Base-by-base conservation (phyloP, 2,797 vertebrate genomes). In the Cossypha caffra region DNA sequence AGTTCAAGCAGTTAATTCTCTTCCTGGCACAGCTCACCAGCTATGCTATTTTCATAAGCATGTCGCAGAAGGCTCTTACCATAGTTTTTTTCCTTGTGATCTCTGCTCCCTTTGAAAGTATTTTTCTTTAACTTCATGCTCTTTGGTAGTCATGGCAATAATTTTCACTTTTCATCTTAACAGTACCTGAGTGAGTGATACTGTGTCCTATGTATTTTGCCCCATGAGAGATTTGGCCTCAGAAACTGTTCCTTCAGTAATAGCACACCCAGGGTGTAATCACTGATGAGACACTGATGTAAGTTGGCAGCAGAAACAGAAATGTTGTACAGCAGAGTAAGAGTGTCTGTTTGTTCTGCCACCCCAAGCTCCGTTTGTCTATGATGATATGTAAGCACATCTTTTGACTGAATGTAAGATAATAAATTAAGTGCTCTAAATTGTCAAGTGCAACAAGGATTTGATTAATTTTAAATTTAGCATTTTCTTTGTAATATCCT, bases 21-120 rank as follows among this genome's bases (percentile, higher is more conserved):
- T 91, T 91, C 38, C 63, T 86, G 76, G 52, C 29, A 33, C 75
- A 86, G 72, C 93, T 97, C 92, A 95, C 80, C 76, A 63, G 76
- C 83, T 94, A 72, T 95, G 74, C 86, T 43, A 40, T 93, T 96
- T 97, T 88, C 80, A 79, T 90, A 93, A 95, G 88, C 71, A 26
- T 90, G 85, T 72, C 40, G 74, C 47, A 66, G 58, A 87, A 62
- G 29, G 31, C n/a, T 93, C 19, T 90, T 82, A 50, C 72, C 20
- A 7, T 63, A 57, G 50, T 72, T 92, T 73, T 78, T 9, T 73
- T 83, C 35, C 11, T 26, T 93, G 54, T 88, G 71, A 88, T 91
- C 35, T 81, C 33, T 86, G 25, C 50, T 89, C 12, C 37, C 42
- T 73, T 64, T 78, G 61, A 54, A 37, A 15, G 31, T 58, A 10